Percentiles rank a stretch among this genome's conserved stretches.
Evolutionary conservation across 2,888 invertebrate species (phyloP).

Genomic region (Aplocera efformata): DNA sequence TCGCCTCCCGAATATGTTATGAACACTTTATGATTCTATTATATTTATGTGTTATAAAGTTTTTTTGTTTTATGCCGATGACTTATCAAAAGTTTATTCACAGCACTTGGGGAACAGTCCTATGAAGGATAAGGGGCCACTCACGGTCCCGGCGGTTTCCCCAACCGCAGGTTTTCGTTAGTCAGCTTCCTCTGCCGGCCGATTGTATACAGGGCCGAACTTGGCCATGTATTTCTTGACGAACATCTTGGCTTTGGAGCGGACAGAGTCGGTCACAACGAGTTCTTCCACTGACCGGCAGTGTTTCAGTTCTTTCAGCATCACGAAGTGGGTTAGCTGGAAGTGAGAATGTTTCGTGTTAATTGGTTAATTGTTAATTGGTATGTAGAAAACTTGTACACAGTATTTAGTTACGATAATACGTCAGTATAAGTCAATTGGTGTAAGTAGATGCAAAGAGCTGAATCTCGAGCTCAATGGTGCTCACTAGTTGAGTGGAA

Average conservation of each 20-base stretch:
- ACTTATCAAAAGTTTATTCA: too few relatives aligned
- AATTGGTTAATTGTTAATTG: too few relatives aligned
- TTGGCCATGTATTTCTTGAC: conserved; percentile 98
- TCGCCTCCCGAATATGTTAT: too few relatives aligned
- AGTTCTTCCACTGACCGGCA: conserved; percentile 92
- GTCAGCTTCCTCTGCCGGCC: conserved; percentile 84
- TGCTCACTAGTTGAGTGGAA: too few relatives aligned
- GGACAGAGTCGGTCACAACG: conserved; percentile 93
- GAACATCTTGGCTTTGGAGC: conserved; percentile 96
- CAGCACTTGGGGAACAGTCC: conserved; percentile 14
- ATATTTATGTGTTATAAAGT: too few relatives aligned
- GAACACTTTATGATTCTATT: too few relatives aligned
- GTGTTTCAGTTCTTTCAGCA: conserved; percentile 96
- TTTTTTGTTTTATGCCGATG: too few relatives aligned
- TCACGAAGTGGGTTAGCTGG: conserved; percentile 96
- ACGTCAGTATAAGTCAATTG: too few relatives aligned
- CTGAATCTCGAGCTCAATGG: too few relatives aligned
- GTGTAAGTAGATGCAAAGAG: too few relatives aligned
- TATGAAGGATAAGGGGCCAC: conserved; percentile 5
- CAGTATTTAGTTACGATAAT: too few relatives aligned
- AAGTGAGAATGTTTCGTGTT: neutral
- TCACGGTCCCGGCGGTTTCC: conserved; percentile 8
- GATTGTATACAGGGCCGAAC: conserved; percentile 90
- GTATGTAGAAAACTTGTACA: too few relatives aligned
- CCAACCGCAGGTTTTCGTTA: conserved; percentile 36